These are phyloP conservation scores for Sternarchorhynchus goeldii DNA, from an alignment of 2,797 vertebrate genomes.

Conservation along the genomic window DNA sequence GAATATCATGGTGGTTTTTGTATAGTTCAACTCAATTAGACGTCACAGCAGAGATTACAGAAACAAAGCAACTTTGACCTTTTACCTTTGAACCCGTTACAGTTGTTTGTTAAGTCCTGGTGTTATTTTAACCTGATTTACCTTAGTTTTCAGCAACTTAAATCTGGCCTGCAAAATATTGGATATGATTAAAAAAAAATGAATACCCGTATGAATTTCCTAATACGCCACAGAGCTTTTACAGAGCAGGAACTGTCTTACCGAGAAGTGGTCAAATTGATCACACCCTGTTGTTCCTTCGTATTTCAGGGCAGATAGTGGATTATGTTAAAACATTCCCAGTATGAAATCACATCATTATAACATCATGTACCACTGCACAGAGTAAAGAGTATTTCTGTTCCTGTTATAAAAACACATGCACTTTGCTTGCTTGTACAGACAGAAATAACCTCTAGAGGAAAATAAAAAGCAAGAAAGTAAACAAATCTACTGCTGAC, in stretches of 20 bases:
- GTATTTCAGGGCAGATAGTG: background rate
- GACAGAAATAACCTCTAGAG: too few species aligned
- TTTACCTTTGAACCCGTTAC: background rate
- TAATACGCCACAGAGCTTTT: background rate
- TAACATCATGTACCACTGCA: background rate
- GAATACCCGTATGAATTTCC: background rate
- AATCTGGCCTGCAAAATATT: background rate
- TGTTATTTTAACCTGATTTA: background rate
- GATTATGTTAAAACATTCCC: background rate
- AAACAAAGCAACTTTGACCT: slow-evolving; percentile 27
- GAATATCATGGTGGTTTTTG: slow-evolving; percentile 5
- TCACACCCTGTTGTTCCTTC: background rate
- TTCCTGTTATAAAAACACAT: background rate
- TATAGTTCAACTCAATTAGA: background rate
- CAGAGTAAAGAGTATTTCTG: background rate
- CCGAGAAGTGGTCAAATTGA: background rate
- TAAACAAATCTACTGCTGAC: too few species aligned
- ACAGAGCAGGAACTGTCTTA: background rate
- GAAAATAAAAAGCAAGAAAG: too few species aligned
- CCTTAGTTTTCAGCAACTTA: background rate
- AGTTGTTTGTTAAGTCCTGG: background rate
- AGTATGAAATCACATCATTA: background rate
- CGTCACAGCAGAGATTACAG: background rate
- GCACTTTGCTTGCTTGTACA: background rate
- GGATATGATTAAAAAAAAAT: background rate